Percentiles rank a stretch among this genome's conserved stretches.
These are phyloP conservation scores for Eufriesea mexicana DNA, from an alignment of 1,140 invertebrate species.

Conservation along the genomic window DNA sequence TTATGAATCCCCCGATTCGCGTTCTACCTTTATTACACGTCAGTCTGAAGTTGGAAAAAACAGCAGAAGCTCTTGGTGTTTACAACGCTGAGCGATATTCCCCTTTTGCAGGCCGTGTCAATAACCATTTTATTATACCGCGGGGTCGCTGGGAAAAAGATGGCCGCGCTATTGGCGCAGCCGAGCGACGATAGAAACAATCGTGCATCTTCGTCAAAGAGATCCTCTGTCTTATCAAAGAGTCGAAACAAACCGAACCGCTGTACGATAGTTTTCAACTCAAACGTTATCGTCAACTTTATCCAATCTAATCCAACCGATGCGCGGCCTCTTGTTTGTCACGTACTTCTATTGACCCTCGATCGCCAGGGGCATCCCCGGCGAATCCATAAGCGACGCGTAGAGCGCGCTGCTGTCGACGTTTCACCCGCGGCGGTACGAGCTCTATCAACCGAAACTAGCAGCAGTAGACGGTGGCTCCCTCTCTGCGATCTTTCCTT, in stretches of 20 bases:
- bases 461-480: background rate
- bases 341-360: constrained; percentile 31
- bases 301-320: constrained; percentile 18
- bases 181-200: background rate
- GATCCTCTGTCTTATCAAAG: constrained; percentile 29
- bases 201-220: constrained; percentile 26
- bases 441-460: background rate
- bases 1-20: background rate
- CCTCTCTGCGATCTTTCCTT: background rate
- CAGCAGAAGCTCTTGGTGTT: background rate
- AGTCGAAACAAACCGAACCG: constrained; percentile 18
- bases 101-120: background rate
- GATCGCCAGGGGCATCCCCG: constrained; percentile 6
- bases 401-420: background rate
- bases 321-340: constrained; percentile 19
- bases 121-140: constrained; percentile 5
- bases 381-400: constrained; percentile 24
- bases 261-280: constrained; percentile 20
- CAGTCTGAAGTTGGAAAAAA: background rate
- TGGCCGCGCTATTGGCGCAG: background rate
- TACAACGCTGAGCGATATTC: background rate
- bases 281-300: constrained; percentile 36
- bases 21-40: background rate
- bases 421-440: background rate
- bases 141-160: background rate